These are phyloP conservation scores for Hesperophylax magnus DNA, from an alignment of 1,140 invertebrate species.

Conservation along the genomic window DNA sequence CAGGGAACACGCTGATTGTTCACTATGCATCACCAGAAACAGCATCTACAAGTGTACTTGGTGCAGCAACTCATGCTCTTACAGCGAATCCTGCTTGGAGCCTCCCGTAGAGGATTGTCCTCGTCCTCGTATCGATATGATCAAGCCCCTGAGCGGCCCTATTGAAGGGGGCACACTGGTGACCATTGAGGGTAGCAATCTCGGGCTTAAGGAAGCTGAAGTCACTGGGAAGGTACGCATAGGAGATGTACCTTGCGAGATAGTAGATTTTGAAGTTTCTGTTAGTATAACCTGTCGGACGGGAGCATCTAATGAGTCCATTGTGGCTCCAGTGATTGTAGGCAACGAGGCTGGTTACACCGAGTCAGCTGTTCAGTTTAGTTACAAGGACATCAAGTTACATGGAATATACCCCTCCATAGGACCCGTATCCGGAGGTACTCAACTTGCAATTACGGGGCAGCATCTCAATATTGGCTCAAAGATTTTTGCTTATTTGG, in stretches of 20 bases:
- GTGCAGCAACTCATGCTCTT: conserved; percentile 91
- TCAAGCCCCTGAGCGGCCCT: conserved; percentile 94
- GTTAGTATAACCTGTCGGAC: conserved; percentile 92
- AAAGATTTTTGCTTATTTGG: conserved; percentile 87
- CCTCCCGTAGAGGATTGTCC: conserved; percentile 87
- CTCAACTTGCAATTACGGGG: conserved; percentile 91
- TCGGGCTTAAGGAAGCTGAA: conserved; percentile 92
- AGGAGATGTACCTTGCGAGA: conserved; percentile 88
- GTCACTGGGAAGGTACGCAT: conserved; percentile 93
- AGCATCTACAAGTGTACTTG: conserved; percentile 92
- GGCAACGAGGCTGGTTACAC: conserved; percentile 92
- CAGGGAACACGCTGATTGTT: conserved; percentile 93
- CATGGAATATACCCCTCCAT: conserved; percentile 85
- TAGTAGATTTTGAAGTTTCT: conserved; percentile 93
- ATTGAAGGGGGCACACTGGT: conserved; percentile 96
- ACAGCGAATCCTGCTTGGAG: conserved; percentile 84
- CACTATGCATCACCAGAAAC: conserved; percentile 91
- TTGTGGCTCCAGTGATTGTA: conserved; percentile 86
- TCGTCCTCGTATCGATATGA: conserved; percentile 93
- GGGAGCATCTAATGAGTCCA: conserved; percentile 81
- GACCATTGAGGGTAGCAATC: conserved; percentile 96
- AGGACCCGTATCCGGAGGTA: conserved; percentile 95
- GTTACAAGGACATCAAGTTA: conserved; percentile 89
- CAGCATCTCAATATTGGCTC: conserved; percentile 95
- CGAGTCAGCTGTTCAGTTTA: conserved; percentile 89